Evolutionary conservation across 2,113 vertebrate species (phyloP).

Genomic region (Aegotheles bennettii): DNA sequence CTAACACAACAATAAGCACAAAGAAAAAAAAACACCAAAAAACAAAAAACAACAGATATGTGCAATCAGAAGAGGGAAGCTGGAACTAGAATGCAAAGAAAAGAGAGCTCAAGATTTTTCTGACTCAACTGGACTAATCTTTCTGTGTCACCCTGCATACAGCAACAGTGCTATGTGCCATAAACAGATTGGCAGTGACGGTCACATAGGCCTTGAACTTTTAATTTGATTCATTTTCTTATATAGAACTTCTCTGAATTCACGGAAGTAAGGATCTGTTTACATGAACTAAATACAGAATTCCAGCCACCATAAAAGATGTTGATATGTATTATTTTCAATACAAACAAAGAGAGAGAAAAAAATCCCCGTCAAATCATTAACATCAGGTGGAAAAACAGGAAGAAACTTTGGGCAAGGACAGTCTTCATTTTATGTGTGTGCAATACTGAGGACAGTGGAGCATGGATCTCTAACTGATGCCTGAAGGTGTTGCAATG

Average conservation of each 20-base stretch:
- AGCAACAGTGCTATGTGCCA: not conserved
- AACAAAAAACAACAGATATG: not conserved
- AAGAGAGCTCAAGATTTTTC: not conserved
- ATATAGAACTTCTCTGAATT: not conserved
- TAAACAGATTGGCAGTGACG: not conserved
- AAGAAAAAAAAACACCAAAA: not conserved
- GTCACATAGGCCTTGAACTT: not conserved
- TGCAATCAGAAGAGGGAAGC: not conserved
- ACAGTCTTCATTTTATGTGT: not conserved
- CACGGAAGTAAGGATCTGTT: not conserved
- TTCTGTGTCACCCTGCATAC: fast-evolving
- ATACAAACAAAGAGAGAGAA: not conserved
- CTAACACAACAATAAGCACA: not conserved
- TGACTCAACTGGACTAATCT: not conserved
- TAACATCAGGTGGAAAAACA: not conserved
- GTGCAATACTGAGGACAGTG: not conserved
- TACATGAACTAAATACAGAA: not conserved
- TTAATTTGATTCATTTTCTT: not conserved
- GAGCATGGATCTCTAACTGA: not conserved
- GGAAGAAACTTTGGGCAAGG: not conserved
- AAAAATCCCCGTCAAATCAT: not conserved
- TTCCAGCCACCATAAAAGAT: not conserved
- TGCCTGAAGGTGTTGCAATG: not conserved
- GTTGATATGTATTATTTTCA: not conserved
- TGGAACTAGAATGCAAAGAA: not conserved